Percentiles rank a stretch among this genome's conserved stretches.
Evolutionary conservation across 2,888 invertebrate species (phyloP).

Genomic region (Melitaea athalia): DNA sequence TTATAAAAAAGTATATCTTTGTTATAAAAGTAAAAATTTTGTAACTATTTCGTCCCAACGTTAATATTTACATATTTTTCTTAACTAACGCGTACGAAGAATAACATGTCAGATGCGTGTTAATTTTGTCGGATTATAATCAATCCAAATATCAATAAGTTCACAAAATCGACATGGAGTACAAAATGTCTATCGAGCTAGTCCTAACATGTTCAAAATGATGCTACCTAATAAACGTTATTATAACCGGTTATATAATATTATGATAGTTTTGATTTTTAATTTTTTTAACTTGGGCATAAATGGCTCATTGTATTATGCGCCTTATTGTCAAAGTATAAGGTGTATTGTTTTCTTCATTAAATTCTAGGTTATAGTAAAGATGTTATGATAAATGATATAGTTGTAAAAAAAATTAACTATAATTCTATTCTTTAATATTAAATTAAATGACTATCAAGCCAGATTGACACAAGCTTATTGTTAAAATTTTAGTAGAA

Average conservation of each 20-base stretch:
- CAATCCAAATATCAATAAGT: slow-evolving; percentile 60
- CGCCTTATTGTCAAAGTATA: slow-evolving; percentile 11
- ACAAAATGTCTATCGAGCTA: background rate
- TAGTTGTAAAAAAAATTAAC: too few species aligned
- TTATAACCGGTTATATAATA: background rate
- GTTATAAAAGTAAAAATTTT: background rate
- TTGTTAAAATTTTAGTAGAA: too few species aligned
- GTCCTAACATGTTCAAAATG: background rate
- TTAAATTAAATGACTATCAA: too few species aligned
- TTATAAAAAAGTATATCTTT: background rate
- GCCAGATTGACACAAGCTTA: too few species aligned
- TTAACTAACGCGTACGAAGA: slow-evolving; percentile 1
- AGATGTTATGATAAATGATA: background rate
- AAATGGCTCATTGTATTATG: slow-evolving; percentile 1
- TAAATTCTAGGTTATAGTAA: slow-evolving; percentile 3
- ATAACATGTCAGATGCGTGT: slow-evolving; percentile 32
- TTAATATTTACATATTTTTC: background rate
- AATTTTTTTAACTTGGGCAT: background rate
- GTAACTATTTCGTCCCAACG: background rate
- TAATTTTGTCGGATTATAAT: slow-evolving; percentile 52
- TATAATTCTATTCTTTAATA: too few species aligned
- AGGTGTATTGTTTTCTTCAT: slow-evolving; percentile 9
- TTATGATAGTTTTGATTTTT: background rate
- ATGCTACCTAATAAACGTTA: background rate
- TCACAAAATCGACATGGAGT: slow-evolving; percentile 26